Evolutionary conservation across 2,113 vertebrate genomes (phyloP).

Genomic region (Grantiella picta): DNA sequence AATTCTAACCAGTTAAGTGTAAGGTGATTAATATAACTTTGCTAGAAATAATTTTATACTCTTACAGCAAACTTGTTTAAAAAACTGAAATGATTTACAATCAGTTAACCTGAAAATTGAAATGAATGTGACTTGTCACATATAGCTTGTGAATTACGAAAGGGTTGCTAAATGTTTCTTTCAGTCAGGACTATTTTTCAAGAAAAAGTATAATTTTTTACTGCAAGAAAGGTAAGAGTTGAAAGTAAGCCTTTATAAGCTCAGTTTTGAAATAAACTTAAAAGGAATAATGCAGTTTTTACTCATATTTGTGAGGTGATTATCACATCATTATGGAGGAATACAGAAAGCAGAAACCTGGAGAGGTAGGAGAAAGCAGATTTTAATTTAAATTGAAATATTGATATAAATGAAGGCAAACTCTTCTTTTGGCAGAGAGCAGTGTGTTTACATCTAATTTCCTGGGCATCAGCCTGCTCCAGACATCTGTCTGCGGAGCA

Average conservation of each 20-base stretch:
- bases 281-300: background rate
- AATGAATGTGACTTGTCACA: constrained; percentile 22
- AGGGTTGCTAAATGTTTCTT: constrained; percentile 7
- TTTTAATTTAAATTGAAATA: background rate
- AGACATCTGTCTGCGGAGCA: background rate
- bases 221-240: background rate
- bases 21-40: constrained; percentile 31
- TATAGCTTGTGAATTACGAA: background rate
- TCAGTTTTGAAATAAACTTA: constrained; percentile 16
- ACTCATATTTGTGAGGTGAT: background rate
- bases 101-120: constrained; percentile 34
- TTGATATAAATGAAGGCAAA: background rate
- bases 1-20: background rate
- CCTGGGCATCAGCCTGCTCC: background rate
- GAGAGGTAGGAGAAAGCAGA: background rate
- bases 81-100: constrained; percentile 10
- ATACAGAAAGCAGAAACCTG: background rate
- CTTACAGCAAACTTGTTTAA: background rate
- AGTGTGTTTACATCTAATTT: background rate
- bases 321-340: constrained; percentile 5
- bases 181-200: constrained; percentile 22
- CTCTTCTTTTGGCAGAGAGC: background rate
- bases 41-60: background rate
- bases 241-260: background rate
- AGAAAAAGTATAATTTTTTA: background rate